Base-by-base conservation (phyloP, 2,113 vertebrate species). In the Melanotaenia duboulayi region DNA sequence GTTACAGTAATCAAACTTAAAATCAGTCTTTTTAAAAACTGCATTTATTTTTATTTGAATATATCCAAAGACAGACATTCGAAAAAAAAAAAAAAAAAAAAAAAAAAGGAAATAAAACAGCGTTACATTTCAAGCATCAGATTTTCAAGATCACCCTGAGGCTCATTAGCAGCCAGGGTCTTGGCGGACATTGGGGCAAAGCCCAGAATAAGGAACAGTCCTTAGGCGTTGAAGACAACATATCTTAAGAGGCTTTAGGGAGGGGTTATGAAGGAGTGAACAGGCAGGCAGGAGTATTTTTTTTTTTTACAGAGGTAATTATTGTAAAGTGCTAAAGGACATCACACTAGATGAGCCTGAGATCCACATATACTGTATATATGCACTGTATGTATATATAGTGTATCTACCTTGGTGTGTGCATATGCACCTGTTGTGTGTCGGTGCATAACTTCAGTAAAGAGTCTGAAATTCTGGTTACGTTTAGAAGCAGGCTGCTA, bases 291-390 rank as follows among this genome's bases (percentile, higher is more conserved):
- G 81, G 82, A 82, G 67, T 79, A 40, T 19, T n/a, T n/a, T n/a
- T n/a, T n/a, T 71, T 66, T 85, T 50, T 72, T 82, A 77, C 74
- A 88, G 80, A 91, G 81, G 90, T 90, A 89, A 87, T 87, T 72
- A 77, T 89, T 79, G 82, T 90, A 92, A 92, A 92, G 90, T 92
- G 91, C 90, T 85, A 83, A 82, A 90, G 78, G 84, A 72, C 77
- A 76, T 88, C 76, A 84, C 70, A 74, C 57, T 58, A 74, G 60
- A 78, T 76, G 65, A 87, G 82, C 91, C 86, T 86, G 90, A 91
- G 84, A 78, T 86, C 57, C 40, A 63, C 56, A 49, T 78, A 54
- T 37, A 69, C 66, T 71, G 68, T 64, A 55, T 71, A 60, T 64
- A 55, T 57, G 24, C 39, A 24, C 50, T 54, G 25, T 48, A 23